Percentiles rank a stretch among this genome's conserved stretches.
Conservation (phyloP, 2,113 vertebrate species). For the Trinectes maculatus region DNA sequence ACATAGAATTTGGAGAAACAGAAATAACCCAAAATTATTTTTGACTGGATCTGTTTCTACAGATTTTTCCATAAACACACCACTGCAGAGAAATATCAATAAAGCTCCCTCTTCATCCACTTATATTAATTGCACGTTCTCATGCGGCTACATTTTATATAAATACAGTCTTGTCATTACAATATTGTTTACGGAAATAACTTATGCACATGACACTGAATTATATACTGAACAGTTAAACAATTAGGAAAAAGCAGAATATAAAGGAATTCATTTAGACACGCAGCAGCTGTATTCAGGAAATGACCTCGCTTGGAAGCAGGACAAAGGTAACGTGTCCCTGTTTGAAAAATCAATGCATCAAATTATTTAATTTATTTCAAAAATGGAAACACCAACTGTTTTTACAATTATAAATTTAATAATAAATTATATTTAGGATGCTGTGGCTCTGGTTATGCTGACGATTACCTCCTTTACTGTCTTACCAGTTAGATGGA, state of each 20-base stretch:
- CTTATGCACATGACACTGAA: not conserved
- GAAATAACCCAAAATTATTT: conserved; percentile 10
- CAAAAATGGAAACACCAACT: too few relatives aligned
- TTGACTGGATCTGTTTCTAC: not conserved
- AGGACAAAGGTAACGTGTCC: not conserved
- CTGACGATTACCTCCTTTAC: too few relatives aligned
- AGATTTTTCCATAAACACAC: conserved; percentile 32
- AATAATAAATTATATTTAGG: too few relatives aligned
- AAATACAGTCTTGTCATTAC: conserved; percentile 28
- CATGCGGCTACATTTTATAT: conserved; percentile 5
- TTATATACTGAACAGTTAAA: conserved; percentile 1
- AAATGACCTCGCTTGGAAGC: not conserved
- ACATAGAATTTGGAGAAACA: conserved; percentile 54
- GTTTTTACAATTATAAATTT: too few relatives aligned
- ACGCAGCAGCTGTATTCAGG: not conserved
- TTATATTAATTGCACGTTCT: conserved; percentile 36
- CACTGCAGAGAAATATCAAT: conserved; percentile 24
- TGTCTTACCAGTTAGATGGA: too few relatives aligned
- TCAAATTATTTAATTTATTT: too few relatives aligned
- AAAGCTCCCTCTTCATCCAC: conserved; percentile 12
- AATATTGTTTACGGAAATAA: conserved; percentile 1
- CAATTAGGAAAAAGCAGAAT: not conserved
- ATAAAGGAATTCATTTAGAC: not conserved
- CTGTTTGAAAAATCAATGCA: too few relatives aligned
- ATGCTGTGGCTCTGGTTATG: too few relatives aligned